Evolutionary conservation across 2,113 vertebrate species (phyloP).

Genomic region (Psettodes erumei): DNA sequence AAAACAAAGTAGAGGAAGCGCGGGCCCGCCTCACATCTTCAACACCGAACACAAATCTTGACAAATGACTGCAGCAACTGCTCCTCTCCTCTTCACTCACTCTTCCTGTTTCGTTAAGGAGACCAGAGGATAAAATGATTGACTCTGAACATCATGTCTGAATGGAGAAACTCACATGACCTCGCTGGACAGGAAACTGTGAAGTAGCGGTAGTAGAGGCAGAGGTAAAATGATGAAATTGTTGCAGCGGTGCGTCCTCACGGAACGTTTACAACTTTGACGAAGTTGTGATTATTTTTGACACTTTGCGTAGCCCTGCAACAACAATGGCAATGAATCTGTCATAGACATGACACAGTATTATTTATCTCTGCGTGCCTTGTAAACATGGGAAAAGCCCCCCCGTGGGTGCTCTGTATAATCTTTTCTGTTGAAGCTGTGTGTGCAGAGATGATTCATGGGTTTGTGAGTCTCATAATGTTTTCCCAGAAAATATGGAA

Average conservation of each 20-base stretch:
- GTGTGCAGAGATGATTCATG: not conserved
- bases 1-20: conserved; percentile 24
- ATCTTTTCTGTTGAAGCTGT: not conserved
- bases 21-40: conserved; percentile 12
- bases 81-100: not conserved
- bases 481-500: not conserved
- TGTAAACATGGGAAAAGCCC: not conserved
- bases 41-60: conserved; percentile 22
- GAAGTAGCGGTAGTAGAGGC: too few relatives aligned
- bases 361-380: conserved; percentile 39
- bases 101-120: conserved; percentile 5
- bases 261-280: too few relatives aligned
- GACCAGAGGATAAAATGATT: conserved; percentile 2
- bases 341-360: conserved; percentile 33
- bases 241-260: too few relatives aligned
- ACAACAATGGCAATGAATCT: not conserved
- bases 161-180: too few relatives aligned
- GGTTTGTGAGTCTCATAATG: not conserved
- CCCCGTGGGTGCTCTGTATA: not conserved
- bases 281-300: too few relatives aligned
- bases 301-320: not conserved
- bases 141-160: not conserved
- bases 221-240: too few relatives aligned
- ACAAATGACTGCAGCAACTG: not conserved
- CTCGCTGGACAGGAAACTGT: too few relatives aligned